Evolutionary conservation across 2,888 invertebrate species (phyloP).

Genomic region (Tiliacea aurago): DNA sequence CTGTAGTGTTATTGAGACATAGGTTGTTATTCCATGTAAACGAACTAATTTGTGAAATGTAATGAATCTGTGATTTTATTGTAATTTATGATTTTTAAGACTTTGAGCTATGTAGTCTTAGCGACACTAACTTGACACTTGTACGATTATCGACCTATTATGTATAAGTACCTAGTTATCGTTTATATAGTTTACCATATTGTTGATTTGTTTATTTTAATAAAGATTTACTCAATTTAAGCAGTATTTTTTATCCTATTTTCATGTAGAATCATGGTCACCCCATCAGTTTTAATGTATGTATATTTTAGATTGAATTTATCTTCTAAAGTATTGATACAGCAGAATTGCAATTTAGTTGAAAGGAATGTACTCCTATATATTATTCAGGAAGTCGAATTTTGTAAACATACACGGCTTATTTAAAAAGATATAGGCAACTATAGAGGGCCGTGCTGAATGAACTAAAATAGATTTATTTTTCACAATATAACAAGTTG

Average conservation of each 20-base stretch:
- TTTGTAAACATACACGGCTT: conserved; percentile 30
- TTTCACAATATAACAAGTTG: conserved; percentile 19
- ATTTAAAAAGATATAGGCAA: neutral
- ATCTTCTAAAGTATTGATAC: conserved; percentile 29
- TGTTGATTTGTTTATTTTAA: conserved; percentile 36
- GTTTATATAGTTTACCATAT: conserved; percentile 38
- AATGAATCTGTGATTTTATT: conserved; percentile 42
- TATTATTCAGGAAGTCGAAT: conserved; percentile 31
- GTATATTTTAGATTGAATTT: conserved; percentile 29
- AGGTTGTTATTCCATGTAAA: conserved; percentile 33
- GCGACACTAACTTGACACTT: conserved; percentile 40
- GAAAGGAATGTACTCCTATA: conserved; percentile 34
- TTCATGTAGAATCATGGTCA: conserved; percentile 26
- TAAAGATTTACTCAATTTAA: conserved; percentile 31
- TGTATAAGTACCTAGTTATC: conserved; percentile 38
- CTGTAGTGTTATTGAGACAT: conserved; percentile 30
- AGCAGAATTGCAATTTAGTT: conserved; percentile 31
- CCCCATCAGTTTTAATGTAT: conserved; percentile 22
- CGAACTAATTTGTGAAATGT: conserved; percentile 29
- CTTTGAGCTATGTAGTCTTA: conserved; percentile 45
- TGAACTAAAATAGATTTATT: conserved; percentile 27
- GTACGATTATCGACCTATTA: conserved; percentile 38
- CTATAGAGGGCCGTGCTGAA: neutral
- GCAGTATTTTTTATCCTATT: conserved; percentile 26
- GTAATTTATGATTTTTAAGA: conserved; percentile 44